These are phyloP conservation scores for Pristis pectinata DNA, from an alignment of 2,797 vertebrate genomes.

Conservation along the genomic window DNA sequence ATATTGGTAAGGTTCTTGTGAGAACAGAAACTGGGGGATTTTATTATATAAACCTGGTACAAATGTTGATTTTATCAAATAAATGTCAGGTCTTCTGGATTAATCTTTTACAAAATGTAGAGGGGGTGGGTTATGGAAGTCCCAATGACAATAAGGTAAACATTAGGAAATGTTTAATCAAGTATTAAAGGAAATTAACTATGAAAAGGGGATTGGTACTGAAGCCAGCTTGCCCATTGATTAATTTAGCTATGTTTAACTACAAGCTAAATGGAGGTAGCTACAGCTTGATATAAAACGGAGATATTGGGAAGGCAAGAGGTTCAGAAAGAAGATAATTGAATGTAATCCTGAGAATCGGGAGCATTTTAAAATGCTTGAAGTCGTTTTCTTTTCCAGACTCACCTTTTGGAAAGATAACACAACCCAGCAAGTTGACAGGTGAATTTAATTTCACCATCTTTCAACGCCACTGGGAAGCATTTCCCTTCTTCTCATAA, in stretches of 20 bases:
- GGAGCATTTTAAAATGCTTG: neutral
- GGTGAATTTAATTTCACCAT: neutral
- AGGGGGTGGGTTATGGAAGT: neutral
- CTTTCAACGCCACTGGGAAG: neutral
- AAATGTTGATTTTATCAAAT: no score
- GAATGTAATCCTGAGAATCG: neutral
- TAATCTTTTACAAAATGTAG: neutral
- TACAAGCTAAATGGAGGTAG: neutral
- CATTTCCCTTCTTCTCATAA: neutral
- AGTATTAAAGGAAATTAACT: neutral
- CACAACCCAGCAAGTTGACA: neutral
- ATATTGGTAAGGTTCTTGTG: no score
- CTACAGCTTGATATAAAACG: neutral
- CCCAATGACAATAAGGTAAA: neutral
- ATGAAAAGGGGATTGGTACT: neutral
- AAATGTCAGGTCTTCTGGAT: no score
- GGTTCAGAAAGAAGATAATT: neutral
- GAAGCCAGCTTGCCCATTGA: neutral
- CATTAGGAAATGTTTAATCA: neutral
- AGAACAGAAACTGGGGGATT: no score
- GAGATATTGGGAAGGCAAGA: neutral
- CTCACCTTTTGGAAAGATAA: neutral
- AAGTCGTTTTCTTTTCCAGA: neutral
- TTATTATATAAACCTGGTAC: no score
- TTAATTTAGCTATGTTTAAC: neutral